phyloP scores from a whole-genome alignment of 2,797 vertebrate species.

The Fundulus diaphanus region DNA sequence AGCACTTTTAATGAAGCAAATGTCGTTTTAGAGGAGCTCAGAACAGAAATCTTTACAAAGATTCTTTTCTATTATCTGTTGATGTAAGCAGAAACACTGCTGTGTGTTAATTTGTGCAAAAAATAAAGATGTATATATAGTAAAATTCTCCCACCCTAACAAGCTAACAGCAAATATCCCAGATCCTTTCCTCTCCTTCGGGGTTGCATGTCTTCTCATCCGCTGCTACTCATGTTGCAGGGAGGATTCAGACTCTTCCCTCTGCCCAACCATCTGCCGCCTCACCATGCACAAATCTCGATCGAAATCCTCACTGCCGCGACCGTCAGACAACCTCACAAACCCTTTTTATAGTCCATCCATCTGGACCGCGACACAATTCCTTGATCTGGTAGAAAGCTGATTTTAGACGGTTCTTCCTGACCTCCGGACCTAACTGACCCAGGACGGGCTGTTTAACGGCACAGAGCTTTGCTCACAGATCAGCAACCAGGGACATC shows the following conservation, averaged over 20 bases:
- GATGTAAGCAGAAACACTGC: slow-evolving; percentile 6
- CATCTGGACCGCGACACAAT: slow-evolving; percentile 44
- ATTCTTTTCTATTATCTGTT: not conserved
- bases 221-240: slow-evolving; percentile 27
- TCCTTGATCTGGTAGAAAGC: slow-evolving; percentile 19
- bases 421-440: not conserved
- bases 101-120: slow-evolving; percentile 22
- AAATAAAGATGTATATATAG: slow-evolving; percentile 15
- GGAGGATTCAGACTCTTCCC: slow-evolving; percentile 45
- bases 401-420: not conserved
- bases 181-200: slow-evolving; percentile 15
- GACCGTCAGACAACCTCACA: slow-evolving; percentile 22
- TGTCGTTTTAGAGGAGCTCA: too few relatives aligned
- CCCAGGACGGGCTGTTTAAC: slow-evolving; percentile 20
- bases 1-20: not conserved
- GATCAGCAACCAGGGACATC: too few relatives aligned
- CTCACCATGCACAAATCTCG: slow-evolving; percentile 11
- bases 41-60: not conserved
- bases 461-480: slow-evolving; percentile 6
- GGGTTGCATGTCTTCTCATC: slow-evolving; percentile 13
- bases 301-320: slow-evolving; percentile 32
- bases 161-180: slow-evolving; percentile 25
- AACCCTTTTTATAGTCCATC: slow-evolving; percentile 17
- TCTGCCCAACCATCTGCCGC: slow-evolving; percentile 61
- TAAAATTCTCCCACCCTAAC: slow-evolving; percentile 10